phyloP scores from a whole-genome alignment of 2,113 vertebrate genomes.

The Polypterus bichir region DNA sequence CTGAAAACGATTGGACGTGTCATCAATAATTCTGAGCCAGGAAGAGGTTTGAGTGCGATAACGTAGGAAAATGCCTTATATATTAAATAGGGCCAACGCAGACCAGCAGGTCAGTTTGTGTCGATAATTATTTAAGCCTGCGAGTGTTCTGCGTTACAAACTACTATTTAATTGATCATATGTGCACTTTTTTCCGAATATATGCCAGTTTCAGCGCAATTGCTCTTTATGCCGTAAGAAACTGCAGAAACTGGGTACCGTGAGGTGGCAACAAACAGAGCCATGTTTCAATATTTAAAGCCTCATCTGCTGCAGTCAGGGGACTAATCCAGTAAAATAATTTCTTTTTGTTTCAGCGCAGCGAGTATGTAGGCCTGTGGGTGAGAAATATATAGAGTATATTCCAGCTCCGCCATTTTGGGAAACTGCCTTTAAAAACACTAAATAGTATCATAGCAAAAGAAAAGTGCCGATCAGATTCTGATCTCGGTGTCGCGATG shows the following conservation, averaged over 20 bases:
- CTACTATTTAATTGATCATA: conserved; percentile 18
- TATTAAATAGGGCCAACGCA: conserved; percentile 16
- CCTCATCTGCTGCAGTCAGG: conserved; percentile 14
- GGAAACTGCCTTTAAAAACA: conserved; percentile 35
- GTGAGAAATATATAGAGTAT: conserved; percentile 34
- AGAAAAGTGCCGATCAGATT: conserved; percentile 28
- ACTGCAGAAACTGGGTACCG: conserved; percentile 25
- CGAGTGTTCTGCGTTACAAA: background rate
- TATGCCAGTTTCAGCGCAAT: conserved; percentile 21
- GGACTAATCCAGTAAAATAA: conserved; percentile 19
- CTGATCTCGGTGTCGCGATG: conserved; percentile 2
- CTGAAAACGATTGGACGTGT: conserved; percentile 32
- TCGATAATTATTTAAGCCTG: no score
- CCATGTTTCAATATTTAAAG: conserved; percentile 20
- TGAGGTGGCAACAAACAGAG: conserved; percentile 10
- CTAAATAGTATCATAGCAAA: conserved; percentile 25
- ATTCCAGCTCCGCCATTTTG: conserved; percentile 42
- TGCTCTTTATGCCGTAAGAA: conserved; percentile 19
- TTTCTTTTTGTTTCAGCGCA: conserved; percentile 24
- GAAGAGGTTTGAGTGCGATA: conserved; percentile 25
- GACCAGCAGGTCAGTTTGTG: background rate
- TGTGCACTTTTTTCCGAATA: conserved; percentile 24
- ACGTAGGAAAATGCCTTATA: conserved; percentile 19
- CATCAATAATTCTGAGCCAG: conserved; percentile 34
- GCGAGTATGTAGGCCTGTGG: conserved; percentile 29